These are phyloP conservation scores for Drosophila micromelanica DNA, from an alignment of 1,140 invertebrate species.

Conservation along the genomic window DNA sequence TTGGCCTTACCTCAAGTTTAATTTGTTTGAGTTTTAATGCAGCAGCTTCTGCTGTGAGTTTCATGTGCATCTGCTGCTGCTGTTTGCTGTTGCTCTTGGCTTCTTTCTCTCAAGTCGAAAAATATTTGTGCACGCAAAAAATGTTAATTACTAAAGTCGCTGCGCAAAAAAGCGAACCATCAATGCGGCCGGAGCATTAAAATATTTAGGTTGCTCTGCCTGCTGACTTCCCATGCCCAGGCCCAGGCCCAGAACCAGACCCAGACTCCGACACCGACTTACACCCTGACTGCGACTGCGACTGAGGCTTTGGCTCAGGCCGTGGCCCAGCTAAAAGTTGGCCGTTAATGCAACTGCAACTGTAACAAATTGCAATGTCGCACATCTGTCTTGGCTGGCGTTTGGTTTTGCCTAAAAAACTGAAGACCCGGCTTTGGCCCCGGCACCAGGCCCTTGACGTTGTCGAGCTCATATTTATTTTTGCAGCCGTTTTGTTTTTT, in stretches of 20 bases:
- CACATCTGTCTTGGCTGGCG: slow-evolving; percentile 77
- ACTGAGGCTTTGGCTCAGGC: slow-evolving; percentile 20
- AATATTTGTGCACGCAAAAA: slow-evolving; percentile 83
- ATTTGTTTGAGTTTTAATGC: slow-evolving; percentile 76
- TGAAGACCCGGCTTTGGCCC: slow-evolving; percentile 31
- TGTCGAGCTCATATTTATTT: slow-evolving; percentile 69
- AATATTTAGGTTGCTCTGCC: slow-evolving; percentile 74
- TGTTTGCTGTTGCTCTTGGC: slow-evolving; percentile 27
- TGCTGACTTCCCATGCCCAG: slow-evolving; percentile 49
- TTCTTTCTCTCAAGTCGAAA: slow-evolving; percentile 71
- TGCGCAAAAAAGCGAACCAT: slow-evolving; percentile 73
- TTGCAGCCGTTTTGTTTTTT: slow-evolving; percentile 39
- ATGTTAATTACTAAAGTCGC: slow-evolving; percentile 71
- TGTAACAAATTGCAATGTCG: slow-evolving; percentile 82
- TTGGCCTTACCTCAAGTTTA: slow-evolving; percentile 69
- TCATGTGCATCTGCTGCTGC: slow-evolving; percentile 64
- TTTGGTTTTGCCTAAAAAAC: slow-evolving; percentile 65
- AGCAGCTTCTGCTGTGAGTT: slow-evolving; percentile 71
- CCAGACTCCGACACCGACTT: slow-evolving; percentile 4
- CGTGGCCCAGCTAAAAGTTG: slow-evolving; percentile 28
- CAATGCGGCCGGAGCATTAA: slow-evolving; percentile 76
- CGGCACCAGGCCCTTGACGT: slow-evolving; percentile 43
- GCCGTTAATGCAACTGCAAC: slow-evolving; percentile 80
- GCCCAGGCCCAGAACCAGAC: slow-evolving; percentile 2
- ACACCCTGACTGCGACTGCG: slow-evolving; percentile 7